phyloP scores from a whole-genome alignment of 2,113 vertebrate species.

The Elanus axillaris region DNA sequence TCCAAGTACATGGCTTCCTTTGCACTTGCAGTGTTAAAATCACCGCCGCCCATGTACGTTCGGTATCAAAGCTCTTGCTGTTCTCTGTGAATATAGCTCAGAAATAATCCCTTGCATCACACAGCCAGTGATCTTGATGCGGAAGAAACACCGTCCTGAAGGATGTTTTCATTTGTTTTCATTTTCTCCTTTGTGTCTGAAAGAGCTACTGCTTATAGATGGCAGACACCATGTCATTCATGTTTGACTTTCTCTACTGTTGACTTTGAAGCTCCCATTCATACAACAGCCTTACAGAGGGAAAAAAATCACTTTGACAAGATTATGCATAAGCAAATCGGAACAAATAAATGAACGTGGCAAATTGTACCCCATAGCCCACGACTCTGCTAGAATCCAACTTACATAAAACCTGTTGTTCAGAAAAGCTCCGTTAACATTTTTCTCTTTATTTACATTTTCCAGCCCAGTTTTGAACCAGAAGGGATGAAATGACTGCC shows the following conservation, averaged over 20 bases:
- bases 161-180: slow-evolving; percentile 10
- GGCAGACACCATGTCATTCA: background rate
- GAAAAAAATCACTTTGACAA: background rate
- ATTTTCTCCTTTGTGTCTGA: background rate
- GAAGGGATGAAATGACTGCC: background rate
- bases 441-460: background rate
- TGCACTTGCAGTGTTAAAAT: background rate
- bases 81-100: background rate
- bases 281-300: background rate
- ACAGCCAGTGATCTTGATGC: background rate
- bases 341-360: background rate
- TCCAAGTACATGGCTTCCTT: background rate
- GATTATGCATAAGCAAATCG: background rate
- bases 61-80: background rate
- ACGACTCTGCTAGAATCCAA: background rate
- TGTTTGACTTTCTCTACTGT: background rate
- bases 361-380: background rate
- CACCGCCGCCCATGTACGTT: rapidly evolving
- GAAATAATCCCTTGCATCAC: background rate
- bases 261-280: background rate
- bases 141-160: background rate
- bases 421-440: background rate
- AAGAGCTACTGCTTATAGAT: background rate
- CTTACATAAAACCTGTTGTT: background rate
- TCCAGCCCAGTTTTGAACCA: background rate